Evolutionary conservation across 2,113 vertebrate genomes (phyloP).

Genomic region (Hassar affinis): DNA sequence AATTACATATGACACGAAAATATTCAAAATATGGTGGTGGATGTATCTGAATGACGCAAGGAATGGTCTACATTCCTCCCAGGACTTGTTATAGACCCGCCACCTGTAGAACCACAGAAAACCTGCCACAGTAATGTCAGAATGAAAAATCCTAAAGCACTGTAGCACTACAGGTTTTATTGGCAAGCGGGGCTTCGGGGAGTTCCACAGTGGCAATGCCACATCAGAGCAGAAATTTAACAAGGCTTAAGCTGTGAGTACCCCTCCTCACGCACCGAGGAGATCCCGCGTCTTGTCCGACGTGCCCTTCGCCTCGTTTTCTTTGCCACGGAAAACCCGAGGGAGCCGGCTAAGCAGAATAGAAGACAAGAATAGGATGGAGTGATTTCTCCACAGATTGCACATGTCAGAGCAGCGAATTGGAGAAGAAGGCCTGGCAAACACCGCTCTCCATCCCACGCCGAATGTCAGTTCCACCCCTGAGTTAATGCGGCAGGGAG

Average conservation of each 20-base stretch:
- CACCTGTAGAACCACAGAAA: not conserved
- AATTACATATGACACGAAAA: not conserved
- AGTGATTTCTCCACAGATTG: slow-evolving; percentile 50
- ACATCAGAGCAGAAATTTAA: slow-evolving; percentile 22
- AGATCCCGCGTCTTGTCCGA: not conserved
- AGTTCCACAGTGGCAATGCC: not conserved
- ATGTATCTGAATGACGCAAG: not conserved
- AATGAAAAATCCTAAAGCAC: not conserved
- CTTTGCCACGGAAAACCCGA: slow-evolving; percentile 15
- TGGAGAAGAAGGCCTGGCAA: slow-evolving; percentile 49
- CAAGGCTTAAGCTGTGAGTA: slow-evolving; percentile 6
- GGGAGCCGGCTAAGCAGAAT: slow-evolving; percentile 24
- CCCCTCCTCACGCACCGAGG: not conserved
- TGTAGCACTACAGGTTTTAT: slow-evolving; percentile 3
- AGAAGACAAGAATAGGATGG: slow-evolving; percentile 19
- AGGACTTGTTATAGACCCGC: not conserved
- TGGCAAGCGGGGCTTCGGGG: not conserved
- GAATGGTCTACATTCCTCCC: not conserved
- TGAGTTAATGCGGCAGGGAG: slow-evolving; percentile 41
- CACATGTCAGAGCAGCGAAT: slow-evolving; percentile 31
- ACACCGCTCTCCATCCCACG: slow-evolving; percentile 44
- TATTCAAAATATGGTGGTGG: not conserved
- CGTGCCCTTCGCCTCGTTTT: slow-evolving; percentile 8
- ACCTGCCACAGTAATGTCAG: not conserved
- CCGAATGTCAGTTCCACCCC: slow-evolving; percentile 46